phyloP scores from a whole-genome alignment of 2,797 vertebrate genomes.

The Smutsia gigantea region DNA sequence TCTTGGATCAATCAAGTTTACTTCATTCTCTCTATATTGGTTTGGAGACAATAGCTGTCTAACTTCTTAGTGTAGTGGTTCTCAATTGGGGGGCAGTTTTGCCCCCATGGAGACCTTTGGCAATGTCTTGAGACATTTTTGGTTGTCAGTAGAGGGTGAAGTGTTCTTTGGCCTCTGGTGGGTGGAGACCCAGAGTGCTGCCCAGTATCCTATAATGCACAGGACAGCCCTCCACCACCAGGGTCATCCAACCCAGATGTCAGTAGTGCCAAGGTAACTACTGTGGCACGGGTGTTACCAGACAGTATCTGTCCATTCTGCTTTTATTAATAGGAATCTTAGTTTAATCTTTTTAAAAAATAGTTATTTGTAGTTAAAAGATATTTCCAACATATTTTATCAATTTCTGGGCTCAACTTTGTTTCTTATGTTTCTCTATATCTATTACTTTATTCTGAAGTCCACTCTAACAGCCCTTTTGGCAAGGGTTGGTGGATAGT shows the following conservation, averaged over 20 bases:
- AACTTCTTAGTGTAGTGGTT: background rate
- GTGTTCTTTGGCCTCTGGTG: background rate
- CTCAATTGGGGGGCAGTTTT: background rate
- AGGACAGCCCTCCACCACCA: background rate
- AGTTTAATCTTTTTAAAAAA: background rate
- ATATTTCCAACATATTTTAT: background rate
- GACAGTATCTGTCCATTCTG: background rate
- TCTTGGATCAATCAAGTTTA: background rate
- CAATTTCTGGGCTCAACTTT: background rate
- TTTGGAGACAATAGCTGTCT: background rate
- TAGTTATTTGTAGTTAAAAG: background rate
- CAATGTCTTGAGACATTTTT: background rate
- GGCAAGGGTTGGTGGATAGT: background rate
- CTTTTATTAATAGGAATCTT: background rate
- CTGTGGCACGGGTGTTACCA: background rate
- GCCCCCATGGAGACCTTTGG: background rate
- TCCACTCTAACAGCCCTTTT: background rate
- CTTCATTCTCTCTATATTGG: background rate
- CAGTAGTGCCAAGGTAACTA: background rate
- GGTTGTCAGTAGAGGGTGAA: background rate
- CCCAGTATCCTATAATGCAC: background rate
- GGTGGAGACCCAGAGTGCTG: background rate
- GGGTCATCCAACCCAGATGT: background rate
- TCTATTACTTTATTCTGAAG: background rate
- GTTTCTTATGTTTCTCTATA: background rate